phyloP scores from a whole-genome alignment of 2,888 invertebrate species.

The Diarsia brunnea region DNA sequence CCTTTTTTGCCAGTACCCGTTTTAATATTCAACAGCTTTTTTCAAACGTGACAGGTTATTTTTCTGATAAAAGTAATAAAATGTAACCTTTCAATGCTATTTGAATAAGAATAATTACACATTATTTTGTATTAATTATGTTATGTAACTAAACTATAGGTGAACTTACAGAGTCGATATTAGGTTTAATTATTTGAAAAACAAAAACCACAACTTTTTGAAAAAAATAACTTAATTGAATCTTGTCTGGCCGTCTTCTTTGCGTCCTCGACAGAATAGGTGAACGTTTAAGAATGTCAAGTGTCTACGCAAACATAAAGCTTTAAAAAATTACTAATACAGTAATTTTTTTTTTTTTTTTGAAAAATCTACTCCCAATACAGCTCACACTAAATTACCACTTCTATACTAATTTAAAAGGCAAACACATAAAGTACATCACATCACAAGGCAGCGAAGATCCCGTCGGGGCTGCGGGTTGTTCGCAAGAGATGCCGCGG shows the following conservation, averaged over 20 bases:
- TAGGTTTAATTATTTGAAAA: conserved; percentile 3
- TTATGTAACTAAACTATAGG: not conserved
- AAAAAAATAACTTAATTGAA: not conserved
- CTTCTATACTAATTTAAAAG: not conserved
- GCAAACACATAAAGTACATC: no score
- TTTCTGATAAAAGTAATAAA: conserved; percentile 28
- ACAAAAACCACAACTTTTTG: no score
- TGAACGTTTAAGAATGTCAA: not conserved
- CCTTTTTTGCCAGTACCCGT: conserved; percentile 5
- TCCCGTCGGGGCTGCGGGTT: no score
- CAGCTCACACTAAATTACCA: not conserved
- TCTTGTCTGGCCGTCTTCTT: not conserved
- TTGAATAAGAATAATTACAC: not conserved
- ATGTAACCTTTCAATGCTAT: conserved; percentile 23
- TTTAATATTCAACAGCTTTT: conserved; percentile 15
- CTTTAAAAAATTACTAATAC: no score
- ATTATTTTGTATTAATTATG: conserved; percentile 27
- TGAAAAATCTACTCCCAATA: no score
- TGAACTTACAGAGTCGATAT: not conserved
- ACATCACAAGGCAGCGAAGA: no score
- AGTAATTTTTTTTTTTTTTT: no score
- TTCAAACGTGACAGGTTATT: conserved; percentile 17
- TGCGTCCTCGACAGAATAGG: not conserved
- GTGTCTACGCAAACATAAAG: not conserved
- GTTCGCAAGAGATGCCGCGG: no score